Percentiles rank a stretch among this genome's conserved stretches.
Evolutionary conservation across 1,140 invertebrate species (phyloP).

Genomic region (Bombus waltoni): DNA sequence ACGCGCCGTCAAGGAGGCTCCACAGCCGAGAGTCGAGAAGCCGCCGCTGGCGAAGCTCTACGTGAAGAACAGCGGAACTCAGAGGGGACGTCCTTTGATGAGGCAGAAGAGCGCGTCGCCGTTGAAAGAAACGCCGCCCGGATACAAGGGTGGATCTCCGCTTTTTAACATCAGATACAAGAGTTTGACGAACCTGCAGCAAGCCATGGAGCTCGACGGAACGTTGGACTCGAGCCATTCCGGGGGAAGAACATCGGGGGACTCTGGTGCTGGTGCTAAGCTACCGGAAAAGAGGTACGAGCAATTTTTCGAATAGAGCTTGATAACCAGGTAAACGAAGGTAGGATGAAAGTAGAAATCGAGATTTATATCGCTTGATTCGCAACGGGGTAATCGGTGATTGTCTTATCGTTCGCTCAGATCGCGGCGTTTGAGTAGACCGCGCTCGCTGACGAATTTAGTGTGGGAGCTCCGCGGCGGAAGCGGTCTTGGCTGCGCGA

Average conservation of each 20-base stretch:
- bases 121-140: conserved; percentile 87
- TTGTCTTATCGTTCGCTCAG: conserved; percentile 56
- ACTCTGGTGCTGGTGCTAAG: conserved; percentile 90
- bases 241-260: conserved; percentile 91
- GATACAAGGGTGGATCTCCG: conserved; percentile 89
- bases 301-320: neutral
- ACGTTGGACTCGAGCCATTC: conserved; percentile 94
- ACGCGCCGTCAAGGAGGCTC: conserved; percentile 82
- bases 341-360: too few species aligned
- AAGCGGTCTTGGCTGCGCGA: conserved; percentile 80
- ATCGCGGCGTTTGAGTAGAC: conserved; percentile 89
- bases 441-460: conserved; percentile 92
- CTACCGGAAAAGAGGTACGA: conserved; percentile 89
- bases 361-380: too few species aligned
- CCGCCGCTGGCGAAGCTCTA: conserved; percentile 88
- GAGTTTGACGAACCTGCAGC: conserved; percentile 90
- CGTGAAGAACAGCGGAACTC: conserved; percentile 89
- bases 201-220: conserved; percentile 90
- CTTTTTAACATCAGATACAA: conserved; percentile 93
- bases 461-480: conserved; percentile 90
- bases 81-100: conserved; percentile 85
- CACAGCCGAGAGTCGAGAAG: conserved; percentile 79
- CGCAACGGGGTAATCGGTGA: neutral
- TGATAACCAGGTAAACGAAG: neutral
- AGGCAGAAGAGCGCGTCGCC: conserved; percentile 89